Base-by-base conservation (phyloP, 2,113 vertebrate species). In the Oenanthe melanoleuca region DNA sequence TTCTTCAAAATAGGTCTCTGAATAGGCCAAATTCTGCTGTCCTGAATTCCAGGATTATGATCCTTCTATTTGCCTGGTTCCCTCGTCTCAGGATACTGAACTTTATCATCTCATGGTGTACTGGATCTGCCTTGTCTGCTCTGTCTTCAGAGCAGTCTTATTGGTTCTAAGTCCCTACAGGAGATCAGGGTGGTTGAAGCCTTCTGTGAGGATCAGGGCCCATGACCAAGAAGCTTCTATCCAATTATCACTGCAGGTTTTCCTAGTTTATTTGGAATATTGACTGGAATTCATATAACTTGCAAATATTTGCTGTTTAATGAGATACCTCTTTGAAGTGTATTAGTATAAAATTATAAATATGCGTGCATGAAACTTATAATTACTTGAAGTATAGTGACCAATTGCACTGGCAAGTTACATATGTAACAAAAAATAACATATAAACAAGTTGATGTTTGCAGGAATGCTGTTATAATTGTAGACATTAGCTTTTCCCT, bases 51-150 rank as follows among this genome's bases (percentile, higher is more conserved):
- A n/a, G 12, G 12, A 61, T 15, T 52, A 33, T 31, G 20, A 78
- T 47, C 40, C 26, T 72, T 20, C 10, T 50, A 9, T 74, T 80
- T 56, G 1, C 14, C 24, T 64, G 40, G 26, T 64, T 64, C 5
- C 21, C 23, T 59, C 12, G 19, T 24, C 15, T 73, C 67, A 45
- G 19, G 33, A 45, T 44, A 28, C 13, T 52, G 33, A 52, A 24
- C 11, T 59, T 59, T 9, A 45, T 33, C 23, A 52, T 37, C 0
- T 0, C 19, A 5, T 52, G 15, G 4, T 59, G 5, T 28, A 66
- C 44, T 38, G 15, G 23, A 12, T 50, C 22, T 80, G 44, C 22
- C 10, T 65, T 73, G 50, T 49, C 47, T 49, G 47, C 37, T 59
- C 66, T 75, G 42, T 59, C 47, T 67, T 80, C 42, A 66, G 25